These are phyloP conservation scores for Psilopsiagon aurifrons DNA, from an alignment of 2,113 vertebrate species.

Conservation along the genomic window DNA sequence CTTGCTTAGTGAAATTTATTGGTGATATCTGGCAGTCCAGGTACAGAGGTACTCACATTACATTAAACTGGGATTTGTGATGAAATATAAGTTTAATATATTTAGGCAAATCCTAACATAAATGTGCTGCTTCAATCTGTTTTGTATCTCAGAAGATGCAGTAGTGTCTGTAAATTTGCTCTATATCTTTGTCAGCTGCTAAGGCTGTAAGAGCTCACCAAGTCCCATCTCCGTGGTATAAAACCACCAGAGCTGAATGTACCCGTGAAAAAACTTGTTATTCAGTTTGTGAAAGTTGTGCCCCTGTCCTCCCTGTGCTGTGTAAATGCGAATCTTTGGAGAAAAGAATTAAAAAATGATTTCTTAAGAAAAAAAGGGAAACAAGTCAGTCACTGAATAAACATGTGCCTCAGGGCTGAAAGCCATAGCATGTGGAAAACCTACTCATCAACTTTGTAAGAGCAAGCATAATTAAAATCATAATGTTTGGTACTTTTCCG, in stretches of 20 bases:
- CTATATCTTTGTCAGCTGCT: background rate
- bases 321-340: background rate
- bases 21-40: background rate
- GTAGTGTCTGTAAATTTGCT: background rate
- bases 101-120: background rate
- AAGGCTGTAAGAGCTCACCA: background rate
- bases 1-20: background rate
- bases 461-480: background rate
- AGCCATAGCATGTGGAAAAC: background rate
- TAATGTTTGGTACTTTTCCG: rapidly evolving
- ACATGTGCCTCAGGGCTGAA: background rate
- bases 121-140: background rate
- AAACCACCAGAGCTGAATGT: background rate
- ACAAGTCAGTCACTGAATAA: background rate
- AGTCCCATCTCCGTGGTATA: background rate
- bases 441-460: background rate
- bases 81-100: background rate
- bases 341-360: background rate
- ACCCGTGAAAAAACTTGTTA: background rate
- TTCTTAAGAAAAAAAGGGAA: background rate
- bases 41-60: background rate
- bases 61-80: background rate
- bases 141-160: rapidly evolving
- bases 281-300: background rate
- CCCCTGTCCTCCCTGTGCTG: background rate